Base-by-base conservation (phyloP, 2,113 vertebrate species). In the Otocyon megalotis region DNA sequence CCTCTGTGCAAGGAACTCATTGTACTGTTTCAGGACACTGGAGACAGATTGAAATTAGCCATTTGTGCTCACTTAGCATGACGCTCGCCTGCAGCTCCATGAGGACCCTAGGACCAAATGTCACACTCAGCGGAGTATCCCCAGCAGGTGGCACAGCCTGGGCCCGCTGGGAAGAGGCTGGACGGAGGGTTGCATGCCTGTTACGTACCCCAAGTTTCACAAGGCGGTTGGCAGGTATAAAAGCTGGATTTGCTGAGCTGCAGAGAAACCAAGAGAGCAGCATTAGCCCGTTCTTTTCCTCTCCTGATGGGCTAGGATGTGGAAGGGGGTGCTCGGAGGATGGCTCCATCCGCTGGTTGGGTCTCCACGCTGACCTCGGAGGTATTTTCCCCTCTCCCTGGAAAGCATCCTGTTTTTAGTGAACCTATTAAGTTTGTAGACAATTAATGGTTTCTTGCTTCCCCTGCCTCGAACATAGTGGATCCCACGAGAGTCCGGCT, bases 341-440 rank as follows among this genome's bases (percentile, higher is more conserved):
- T 13, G 56, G 37, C 22, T 56, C 17, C 14, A 0, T 48, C 30
- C n/a, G 2, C 50, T 4, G 0, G 56, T 4, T 2, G 54, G 65
- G 80, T 13, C 83, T 17, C 15, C 5, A 65, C 1, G 54, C 88
- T 43, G 79, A 67, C 91, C 80, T 19, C 1, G 3, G 79, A 32
- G 35, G 87, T 24, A 1, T 37, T 67, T 56, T 74, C 48, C n/a
- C 96, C 82, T 48, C 82, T 85, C 84, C 90, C 84, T 90, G 93
- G 71, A 91, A 54, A 95, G 96, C 81, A 72, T 94, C 96, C 96
- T 97, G 96, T 93, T 90, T 95, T 85, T 8, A 50, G 74, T 30
- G 86, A 79, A 7, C 28, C 48, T 10, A 0, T 79, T 37, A 79
- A 19, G 32, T 35, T 4, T 26, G n/a, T 50, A 69, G 95, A 81